A percentile compares a stretch with the other conserved stretches of the same genome.
Conservation (phyloP, 92 coral and sea anemone genomes). For the Montipora capitata region DNA sequence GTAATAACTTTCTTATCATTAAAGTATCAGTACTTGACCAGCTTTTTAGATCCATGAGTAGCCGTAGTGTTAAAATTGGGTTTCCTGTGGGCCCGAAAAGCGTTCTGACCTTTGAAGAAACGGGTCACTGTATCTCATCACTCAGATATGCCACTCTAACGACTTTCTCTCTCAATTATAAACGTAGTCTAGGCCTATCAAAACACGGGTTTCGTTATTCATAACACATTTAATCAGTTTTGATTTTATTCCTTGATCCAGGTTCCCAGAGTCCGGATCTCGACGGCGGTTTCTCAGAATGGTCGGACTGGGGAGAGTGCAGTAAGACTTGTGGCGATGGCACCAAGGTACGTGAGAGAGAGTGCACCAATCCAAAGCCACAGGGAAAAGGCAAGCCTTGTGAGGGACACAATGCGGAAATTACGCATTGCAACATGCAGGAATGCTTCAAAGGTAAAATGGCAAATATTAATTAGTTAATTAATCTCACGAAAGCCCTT, state of each 20-base stretch:
- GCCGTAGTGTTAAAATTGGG: too few relatives aligned
- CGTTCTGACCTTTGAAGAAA: too few relatives aligned
- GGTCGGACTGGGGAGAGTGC: slow-evolving; percentile 76
- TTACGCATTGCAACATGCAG: slow-evolving; percentile 11
- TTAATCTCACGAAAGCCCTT: too few relatives aligned
- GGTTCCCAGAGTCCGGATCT: slow-evolving; percentile 77
- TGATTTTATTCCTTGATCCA: slow-evolving; percentile 2
- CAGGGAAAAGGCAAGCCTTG: slow-evolving; percentile 71
- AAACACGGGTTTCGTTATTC: neutral
- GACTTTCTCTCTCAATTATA: too few relatives aligned
- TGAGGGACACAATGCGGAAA: slow-evolving; percentile 43
- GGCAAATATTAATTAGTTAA: too few relatives aligned
- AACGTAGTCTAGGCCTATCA: neutral
- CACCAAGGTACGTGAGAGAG: slow-evolving; percentile 56
- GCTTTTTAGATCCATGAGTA: too few relatives aligned
- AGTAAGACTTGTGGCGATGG: slow-evolving; percentile 73
- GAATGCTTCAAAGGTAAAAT: slow-evolving; percentile 37
- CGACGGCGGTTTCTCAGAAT: slow-evolving; percentile 70
- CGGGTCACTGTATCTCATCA: too few relatives aligned
- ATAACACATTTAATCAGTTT: neutral
- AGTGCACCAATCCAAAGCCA: slow-evolving; percentile 72
- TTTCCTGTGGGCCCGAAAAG: too few relatives aligned
- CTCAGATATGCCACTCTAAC: too few relatives aligned
- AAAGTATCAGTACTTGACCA: too few relatives aligned
- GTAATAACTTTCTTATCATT: too few relatives aligned